These are phyloP conservation scores for Hemistola chrysoprasaria DNA, from an alignment of 2,888 invertebrate species.

Conservation along the genomic window DNA sequence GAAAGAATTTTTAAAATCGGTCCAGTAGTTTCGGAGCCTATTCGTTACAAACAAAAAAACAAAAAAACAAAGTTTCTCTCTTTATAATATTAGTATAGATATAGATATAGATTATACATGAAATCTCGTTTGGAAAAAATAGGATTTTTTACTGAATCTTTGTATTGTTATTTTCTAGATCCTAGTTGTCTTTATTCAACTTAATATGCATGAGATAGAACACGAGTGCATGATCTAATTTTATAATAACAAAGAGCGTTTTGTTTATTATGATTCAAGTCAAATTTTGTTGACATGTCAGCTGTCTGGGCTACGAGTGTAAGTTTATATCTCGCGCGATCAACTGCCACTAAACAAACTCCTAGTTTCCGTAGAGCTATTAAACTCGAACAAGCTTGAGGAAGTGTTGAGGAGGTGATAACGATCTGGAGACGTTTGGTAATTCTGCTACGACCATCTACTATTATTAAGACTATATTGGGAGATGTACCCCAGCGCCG, in stretches of 20 bases:
- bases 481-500: not conserved
- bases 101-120: too few relatives aligned
- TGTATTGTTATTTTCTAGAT: too few relatives aligned
- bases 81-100: too few relatives aligned
- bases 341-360: slow-evolving; percentile 28
- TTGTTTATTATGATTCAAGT: slow-evolving; percentile 20
- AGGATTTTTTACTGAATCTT: too few relatives aligned
- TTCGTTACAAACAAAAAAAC: too few relatives aligned
- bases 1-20: too few relatives aligned
- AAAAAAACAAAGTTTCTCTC: too few relatives aligned
- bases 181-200: too few relatives aligned
- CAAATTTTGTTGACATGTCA: slow-evolving; percentile 23
- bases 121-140: too few relatives aligned
- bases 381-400: slow-evolving; percentile 13
- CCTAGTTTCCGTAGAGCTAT: slow-evolving; percentile 12
- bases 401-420: slow-evolving; percentile 14
- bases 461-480: not conserved
- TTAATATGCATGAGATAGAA: too few relatives aligned
- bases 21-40: too few relatives aligned
- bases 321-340: slow-evolving; percentile 26
- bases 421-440: slow-evolving; percentile 8
- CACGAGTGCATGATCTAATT: too few relatives aligned
- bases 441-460: not conserved
- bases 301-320: slow-evolving; percentile 17
- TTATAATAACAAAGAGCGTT: slow-evolving; percentile 1